These are phyloP conservation scores for Xyrichtys novacula DNA, from an alignment of 2,797 vertebrate genomes.

Conservation along the genomic window DNA sequence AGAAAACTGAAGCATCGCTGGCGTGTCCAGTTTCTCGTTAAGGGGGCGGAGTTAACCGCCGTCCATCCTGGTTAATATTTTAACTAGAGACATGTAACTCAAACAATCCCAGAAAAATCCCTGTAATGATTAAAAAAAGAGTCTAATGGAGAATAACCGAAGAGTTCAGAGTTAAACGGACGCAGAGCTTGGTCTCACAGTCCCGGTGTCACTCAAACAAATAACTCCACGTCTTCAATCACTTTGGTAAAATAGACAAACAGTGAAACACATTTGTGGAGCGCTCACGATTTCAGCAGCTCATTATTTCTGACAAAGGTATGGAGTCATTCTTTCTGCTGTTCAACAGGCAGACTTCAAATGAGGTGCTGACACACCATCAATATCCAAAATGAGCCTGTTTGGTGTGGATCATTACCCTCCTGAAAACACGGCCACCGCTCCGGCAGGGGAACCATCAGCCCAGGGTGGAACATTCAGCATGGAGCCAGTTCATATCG, in stretches of 20 bases:
- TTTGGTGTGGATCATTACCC: slow-evolving; percentile 47
- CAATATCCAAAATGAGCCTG: slow-evolving; percentile 41
- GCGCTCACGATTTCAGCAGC: background rate
- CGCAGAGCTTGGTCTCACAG: too few species aligned
- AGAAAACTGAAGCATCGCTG: too few species aligned
- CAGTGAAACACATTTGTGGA: background rate
- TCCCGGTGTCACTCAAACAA: background rate
- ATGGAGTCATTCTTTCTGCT: background rate
- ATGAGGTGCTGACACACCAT: slow-evolving; percentile 9
- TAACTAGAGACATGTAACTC: too few species aligned
- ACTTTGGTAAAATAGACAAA: background rate
- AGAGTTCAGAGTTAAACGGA: too few species aligned
- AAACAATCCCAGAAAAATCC: too few species aligned
- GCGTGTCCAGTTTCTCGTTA: too few species aligned
- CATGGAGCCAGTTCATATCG: slow-evolving; percentile 7
- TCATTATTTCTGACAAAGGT: slow-evolving; percentile 9
- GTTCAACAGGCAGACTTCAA: background rate
- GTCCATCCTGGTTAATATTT: too few species aligned
- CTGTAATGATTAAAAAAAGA: too few species aligned
- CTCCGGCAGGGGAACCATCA: slow-evolving; percentile 8
- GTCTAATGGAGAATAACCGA: too few species aligned
- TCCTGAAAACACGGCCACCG: slow-evolving; percentile 24
- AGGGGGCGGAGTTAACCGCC: too few species aligned
- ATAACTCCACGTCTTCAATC: background rate
- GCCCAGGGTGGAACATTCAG: slow-evolving; percentile 5